Evolutionary conservation across 2,888 invertebrate species (phyloP).

Genomic region (Molorchus minor): DNA sequence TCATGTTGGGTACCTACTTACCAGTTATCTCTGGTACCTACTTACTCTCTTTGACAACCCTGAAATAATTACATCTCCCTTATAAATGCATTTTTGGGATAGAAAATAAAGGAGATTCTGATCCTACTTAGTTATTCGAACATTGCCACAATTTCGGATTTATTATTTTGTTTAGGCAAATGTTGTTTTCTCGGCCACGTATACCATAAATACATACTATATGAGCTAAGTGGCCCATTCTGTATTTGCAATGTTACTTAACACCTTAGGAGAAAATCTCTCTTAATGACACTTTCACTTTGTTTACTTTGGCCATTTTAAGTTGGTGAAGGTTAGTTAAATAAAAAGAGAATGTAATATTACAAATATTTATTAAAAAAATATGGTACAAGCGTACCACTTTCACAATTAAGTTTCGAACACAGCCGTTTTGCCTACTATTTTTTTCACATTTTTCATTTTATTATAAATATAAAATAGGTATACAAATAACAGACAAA

Average conservation of each 20-base stretch:
- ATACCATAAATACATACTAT: too few relatives aligned
- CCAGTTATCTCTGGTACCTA: too few relatives aligned
- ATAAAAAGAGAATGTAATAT: slow-evolving; percentile 13
- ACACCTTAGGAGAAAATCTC: slow-evolving; percentile 8
- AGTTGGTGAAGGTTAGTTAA: slow-evolving; percentile 9
- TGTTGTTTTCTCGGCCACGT: too few relatives aligned
- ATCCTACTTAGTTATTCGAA: too few relatives aligned
- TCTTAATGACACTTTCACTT: slow-evolving; percentile 16
- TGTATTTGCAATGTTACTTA: slow-evolving; percentile 17
- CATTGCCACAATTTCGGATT: too few relatives aligned
- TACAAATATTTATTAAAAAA: slow-evolving; percentile 30
- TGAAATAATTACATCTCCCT: too few relatives aligned
- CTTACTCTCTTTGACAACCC: too few relatives aligned
- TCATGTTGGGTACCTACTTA: too few relatives aligned
- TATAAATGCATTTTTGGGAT: too few relatives aligned
- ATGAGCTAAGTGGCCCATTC: neutral
- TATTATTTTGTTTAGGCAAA: too few relatives aligned
- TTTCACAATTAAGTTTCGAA: slow-evolving; percentile 21
- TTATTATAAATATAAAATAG: slow-evolving; percentile 14
- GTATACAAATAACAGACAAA: too few relatives aligned
- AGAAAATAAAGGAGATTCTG: too few relatives aligned
- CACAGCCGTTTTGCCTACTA: slow-evolving; percentile 33
- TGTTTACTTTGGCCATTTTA: neutral
- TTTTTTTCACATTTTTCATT: slow-evolving; percentile 19
- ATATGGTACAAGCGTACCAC: slow-evolving; percentile 28